Conservation (phyloP, 2,113 vertebrate species). For the Myrmecobius fasciatus region DNA sequence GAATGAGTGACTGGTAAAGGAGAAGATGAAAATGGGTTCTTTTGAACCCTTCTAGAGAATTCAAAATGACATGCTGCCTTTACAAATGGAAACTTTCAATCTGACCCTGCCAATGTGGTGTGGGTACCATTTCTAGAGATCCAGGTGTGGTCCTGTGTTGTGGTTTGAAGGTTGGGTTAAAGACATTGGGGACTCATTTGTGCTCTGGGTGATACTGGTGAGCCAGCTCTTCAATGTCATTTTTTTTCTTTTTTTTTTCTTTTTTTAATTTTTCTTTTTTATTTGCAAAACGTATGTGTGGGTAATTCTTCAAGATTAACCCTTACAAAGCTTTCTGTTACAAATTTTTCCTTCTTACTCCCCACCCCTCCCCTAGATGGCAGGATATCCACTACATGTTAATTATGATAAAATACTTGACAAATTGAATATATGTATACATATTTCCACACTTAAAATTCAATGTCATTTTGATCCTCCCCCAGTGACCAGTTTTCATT, state of each 20-base stretch:
- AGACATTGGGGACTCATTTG: background rate
- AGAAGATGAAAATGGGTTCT: background rate
- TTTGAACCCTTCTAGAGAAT: background rate
- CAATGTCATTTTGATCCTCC: background rate
- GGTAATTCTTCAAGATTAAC: too few relatives aligned
- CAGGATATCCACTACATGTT: too few relatives aligned
- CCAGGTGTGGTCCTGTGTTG: background rate
- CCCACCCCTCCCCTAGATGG: too few relatives aligned
- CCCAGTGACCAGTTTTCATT: background rate
- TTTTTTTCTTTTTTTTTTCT: too few relatives aligned
- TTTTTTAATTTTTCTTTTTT: too few relatives aligned
- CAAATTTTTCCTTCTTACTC: too few relatives aligned
- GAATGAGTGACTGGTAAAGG: accelerated
- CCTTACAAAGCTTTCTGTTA: too few relatives aligned
- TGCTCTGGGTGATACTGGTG: background rate
- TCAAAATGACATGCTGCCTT: background rate
- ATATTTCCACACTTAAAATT: too few relatives aligned
- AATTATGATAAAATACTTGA: too few relatives aligned
- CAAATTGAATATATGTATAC: too few relatives aligned
- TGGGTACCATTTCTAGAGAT: background rate
- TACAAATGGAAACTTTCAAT: background rate
- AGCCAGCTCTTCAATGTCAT: background rate
- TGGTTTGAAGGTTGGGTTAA: background rate
- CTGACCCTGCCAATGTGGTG: background rate
- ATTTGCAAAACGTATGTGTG: too few relatives aligned